Conservation (phyloP, 2,113 vertebrate genomes). For the Pygathrix nemaeus region DNA sequence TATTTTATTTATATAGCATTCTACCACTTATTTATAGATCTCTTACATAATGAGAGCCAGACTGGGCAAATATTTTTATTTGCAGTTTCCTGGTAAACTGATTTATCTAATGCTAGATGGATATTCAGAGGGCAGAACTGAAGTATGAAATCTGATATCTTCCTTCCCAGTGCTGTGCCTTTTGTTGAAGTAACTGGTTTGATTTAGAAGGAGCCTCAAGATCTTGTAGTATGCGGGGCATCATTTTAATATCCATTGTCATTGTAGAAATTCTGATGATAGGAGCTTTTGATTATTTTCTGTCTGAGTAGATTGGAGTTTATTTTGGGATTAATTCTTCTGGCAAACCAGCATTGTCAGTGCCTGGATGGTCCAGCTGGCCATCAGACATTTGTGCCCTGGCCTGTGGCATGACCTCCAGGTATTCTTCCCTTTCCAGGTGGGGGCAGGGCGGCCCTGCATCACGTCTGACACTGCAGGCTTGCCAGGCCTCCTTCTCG, state of each 20-base stretch:
- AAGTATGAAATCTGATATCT: background rate
- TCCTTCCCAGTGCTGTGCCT: background rate
- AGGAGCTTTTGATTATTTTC: background rate
- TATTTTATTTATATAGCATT: background rate
- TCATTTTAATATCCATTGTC: background rate
- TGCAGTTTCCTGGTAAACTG: constrained; percentile 30
- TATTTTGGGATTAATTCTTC: background rate
- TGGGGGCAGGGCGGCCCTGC: background rate
- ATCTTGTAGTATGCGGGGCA: background rate
- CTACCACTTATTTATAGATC: background rate
- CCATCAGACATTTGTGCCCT: background rate
- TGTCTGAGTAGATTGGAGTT: background rate
- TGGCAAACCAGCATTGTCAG: background rate
- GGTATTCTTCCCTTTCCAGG: background rate
- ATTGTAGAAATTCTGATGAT: background rate
- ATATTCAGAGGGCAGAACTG: background rate
- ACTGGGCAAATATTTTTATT: constrained; percentile 22
- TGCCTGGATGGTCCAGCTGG: accelerated
- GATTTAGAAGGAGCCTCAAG: background rate
- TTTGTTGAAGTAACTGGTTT: background rate
- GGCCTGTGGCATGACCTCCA: background rate
- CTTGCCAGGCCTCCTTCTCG: background rate
- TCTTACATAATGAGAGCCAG: background rate
- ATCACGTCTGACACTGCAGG: background rate
- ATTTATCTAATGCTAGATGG: background rate